A percentile compares a stretch with the other conserved stretches of the same genome.
These are phyloP conservation scores for Heteractis magnifica DNA, from an alignment of 92 coral and sea anemone genomes.

Conservation along the genomic window DNA sequence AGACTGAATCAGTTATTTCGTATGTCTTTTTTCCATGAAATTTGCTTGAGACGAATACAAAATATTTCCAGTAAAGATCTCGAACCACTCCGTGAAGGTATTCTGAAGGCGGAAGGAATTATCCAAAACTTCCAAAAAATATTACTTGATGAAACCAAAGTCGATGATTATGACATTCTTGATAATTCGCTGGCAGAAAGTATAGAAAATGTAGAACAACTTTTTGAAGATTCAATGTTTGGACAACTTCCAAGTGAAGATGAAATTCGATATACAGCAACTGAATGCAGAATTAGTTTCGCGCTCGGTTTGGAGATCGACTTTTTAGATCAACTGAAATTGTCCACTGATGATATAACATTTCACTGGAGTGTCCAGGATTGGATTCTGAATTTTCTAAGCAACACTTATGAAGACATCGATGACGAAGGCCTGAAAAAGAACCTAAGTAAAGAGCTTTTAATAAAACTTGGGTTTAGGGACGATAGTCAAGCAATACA, in stretches of 20 bases:
- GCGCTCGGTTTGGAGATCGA: not conserved
- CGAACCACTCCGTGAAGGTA: not conserved
- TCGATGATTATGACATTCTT: not conserved
- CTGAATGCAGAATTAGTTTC: not conserved
- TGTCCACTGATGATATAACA: not conserved
- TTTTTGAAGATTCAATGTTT: not conserved
- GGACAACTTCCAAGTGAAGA: not conserved
- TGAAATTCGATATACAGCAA: not conserved
- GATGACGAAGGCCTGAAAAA: conserved; percentile 2
- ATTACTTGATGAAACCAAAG: not conserved
- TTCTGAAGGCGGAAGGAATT: not conserved
- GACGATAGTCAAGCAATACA: conserved; percentile 5
- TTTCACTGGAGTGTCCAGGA: not conserved
- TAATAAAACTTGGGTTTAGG: conserved; percentile 1
- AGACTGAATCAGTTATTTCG: not conserved
- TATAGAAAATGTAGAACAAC: not conserved
- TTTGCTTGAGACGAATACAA: not conserved
- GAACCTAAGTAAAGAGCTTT: conserved; percentile 6
- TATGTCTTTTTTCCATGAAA: not conserved
- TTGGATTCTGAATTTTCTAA: conserved; percentile 8
- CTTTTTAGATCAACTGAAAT: not conserved
- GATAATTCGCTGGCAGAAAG: not conserved
- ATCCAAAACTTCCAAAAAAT: not conserved
- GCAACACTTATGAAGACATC: conserved; percentile 6
- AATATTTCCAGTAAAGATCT: not conserved